These are phyloP conservation scores for Eleutherodactylus coqui DNA, from an alignment of 2,797 vertebrate species.

Conservation along the genomic window DNA sequence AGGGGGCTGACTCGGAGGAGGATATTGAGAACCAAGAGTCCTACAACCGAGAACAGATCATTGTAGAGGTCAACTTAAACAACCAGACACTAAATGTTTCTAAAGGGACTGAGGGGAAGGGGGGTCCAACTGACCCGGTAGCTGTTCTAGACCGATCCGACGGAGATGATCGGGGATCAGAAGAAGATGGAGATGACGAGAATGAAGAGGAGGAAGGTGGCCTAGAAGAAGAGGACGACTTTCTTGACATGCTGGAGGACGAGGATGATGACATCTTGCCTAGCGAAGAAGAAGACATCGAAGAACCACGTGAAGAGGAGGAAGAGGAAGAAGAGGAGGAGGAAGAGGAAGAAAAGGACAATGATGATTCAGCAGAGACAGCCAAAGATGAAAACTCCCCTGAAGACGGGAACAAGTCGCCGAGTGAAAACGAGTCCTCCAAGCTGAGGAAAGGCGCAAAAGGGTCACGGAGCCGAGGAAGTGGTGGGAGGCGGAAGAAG, in stretches of 20 bases:
- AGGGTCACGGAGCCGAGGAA: conserved; percentile 76
- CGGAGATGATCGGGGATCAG: conserved; percentile 65
- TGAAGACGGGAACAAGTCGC: conserved; percentile 69
- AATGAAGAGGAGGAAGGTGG: conserved; percentile 73
- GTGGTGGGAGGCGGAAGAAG: conserved; percentile 77
- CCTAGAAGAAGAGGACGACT: conserved; percentile 69
- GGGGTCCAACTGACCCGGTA: conserved; percentile 66
- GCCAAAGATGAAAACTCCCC: conserved; percentile 70
- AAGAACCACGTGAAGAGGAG: conserved; percentile 76
- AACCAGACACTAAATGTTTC: conserved; percentile 98
- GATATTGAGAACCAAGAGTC: conserved; percentile 77
- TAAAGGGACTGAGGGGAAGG: conserved; percentile 87
- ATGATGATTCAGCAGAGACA: conserved; percentile 71
- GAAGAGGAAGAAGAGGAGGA: conserved; percentile 72
- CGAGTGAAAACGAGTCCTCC: conserved; percentile 63
- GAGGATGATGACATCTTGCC: conserved; percentile 75
- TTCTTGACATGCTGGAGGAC: conserved; percentile 69
- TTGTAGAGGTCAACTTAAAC: conserved; percentile 98
- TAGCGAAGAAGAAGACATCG: conserved; percentile 67
- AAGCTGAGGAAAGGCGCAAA: conserved; percentile 71
- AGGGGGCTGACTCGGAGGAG: conserved; percentile 79
- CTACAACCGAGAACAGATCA: conserved; percentile 94
- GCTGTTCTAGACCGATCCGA: conserved; percentile 55
- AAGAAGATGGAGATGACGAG: conserved; percentile 67
- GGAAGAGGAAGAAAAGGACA: conserved; percentile 72